phyloP scores from a whole-genome alignment of 2,888 invertebrate species.

The Andrena trimmerana region DNA sequence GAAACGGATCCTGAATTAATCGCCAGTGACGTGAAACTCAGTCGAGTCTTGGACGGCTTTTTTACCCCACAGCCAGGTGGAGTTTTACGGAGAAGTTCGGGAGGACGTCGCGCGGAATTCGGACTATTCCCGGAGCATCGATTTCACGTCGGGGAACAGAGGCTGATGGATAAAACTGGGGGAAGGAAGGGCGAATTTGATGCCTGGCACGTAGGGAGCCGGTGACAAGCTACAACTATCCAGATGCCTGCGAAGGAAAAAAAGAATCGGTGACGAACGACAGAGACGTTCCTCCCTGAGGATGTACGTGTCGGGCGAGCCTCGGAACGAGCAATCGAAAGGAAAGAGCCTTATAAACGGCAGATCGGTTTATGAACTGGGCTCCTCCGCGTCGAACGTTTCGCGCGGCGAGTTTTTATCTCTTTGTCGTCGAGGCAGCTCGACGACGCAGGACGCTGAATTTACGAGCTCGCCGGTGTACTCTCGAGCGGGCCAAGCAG shows the following conservation, averaged over 20 bases:
- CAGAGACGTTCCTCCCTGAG: neutral
- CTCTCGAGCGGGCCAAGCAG: too few relatives aligned
- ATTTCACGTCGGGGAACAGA: slow-evolving; percentile 36
- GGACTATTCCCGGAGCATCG: slow-evolving; percentile 26
- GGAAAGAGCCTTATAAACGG: slow-evolving; percentile 16
- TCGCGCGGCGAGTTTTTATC: slow-evolving; percentile 8
- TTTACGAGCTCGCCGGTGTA: neutral
- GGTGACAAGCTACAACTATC: slow-evolving; percentile 57
- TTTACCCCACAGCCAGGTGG: neutral
- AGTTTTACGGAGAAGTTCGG: neutral
- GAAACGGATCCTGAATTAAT: slow-evolving; percentile 19
- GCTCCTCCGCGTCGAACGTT: neutral
- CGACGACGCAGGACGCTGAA: slow-evolving; percentile 22
- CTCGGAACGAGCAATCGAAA: slow-evolving; percentile 26
- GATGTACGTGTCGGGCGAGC: neutral
- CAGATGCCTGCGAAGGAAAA: slow-evolving; percentile 40
- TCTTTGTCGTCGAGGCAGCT: slow-evolving; percentile 4
- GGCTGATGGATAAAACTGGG: slow-evolving; percentile 38
- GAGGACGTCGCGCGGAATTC: slow-evolving; percentile 6
- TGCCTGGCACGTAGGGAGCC: slow-evolving; percentile 62
- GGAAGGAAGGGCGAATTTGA: slow-evolving; percentile 25
- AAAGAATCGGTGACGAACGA: slow-evolving; percentile 51
- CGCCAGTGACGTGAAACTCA: slow-evolving; percentile 4
- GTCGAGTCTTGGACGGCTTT: neutral
- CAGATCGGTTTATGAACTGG: slow-evolving; percentile 35